Evolutionary conservation across 2,888 invertebrate species (phyloP).

Genomic region (Dendrolimus houi): DNA sequence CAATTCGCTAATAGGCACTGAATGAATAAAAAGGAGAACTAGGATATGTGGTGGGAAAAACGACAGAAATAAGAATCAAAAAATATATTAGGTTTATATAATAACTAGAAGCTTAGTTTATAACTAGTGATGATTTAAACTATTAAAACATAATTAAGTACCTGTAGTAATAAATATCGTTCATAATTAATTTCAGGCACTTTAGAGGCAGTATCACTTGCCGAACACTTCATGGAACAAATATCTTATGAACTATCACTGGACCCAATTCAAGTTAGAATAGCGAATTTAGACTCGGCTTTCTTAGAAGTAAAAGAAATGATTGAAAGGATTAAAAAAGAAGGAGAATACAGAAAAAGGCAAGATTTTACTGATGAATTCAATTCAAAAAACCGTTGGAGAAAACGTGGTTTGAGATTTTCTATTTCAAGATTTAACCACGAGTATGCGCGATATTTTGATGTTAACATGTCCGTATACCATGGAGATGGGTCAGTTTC

Average conservation of each 20-base stretch:
- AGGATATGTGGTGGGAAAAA: background rate
- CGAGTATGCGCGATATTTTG: conserved; percentile 29
- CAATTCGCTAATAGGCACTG: too few relatives aligned
- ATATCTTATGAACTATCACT: conserved; percentile 67
- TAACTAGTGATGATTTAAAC: too few relatives aligned
- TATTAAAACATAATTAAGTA: too few relatives aligned
- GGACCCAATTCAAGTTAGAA: conserved; percentile 74
- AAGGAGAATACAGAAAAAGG: conserved; percentile 69
- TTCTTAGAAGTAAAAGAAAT: conserved; percentile 47
- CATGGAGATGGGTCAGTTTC: conserved; percentile 76
- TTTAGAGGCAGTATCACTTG: conserved; percentile 69
- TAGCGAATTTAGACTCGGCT: conserved; percentile 59
- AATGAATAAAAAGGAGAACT: background rate
- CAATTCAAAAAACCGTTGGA: conserved; percentile 81
- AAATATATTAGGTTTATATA: too few relatives aligned
- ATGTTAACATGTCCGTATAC: conserved; percentile 76
- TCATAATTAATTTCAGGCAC: conserved; percentile 33
- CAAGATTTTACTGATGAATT: conserved; percentile 63
- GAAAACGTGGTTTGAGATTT: conserved; percentile 78
- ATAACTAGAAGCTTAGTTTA: too few relatives aligned
- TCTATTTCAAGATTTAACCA: conserved; percentile 77
- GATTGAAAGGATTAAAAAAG: conserved; percentile 64
- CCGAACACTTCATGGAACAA: conserved; percentile 80
- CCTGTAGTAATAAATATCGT: too few relatives aligned
- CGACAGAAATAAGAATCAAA: too few relatives aligned